Evolutionary conservation across 2,888 invertebrate species (phyloP).

Genomic region (Ethmia dodecea): DNA sequence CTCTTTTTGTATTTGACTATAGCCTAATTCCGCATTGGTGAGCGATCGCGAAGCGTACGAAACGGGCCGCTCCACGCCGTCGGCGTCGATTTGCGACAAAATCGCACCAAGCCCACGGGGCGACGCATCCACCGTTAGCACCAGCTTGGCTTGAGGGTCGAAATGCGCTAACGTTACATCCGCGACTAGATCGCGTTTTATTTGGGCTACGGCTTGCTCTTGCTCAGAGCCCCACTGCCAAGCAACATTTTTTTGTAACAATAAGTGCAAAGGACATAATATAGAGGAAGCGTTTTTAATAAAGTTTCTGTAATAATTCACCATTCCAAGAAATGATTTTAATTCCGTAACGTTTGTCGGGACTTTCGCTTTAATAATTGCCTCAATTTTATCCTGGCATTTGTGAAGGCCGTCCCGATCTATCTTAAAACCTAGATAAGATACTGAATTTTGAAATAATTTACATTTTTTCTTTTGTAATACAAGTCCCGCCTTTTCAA

Average conservation of each 20-base stretch:
- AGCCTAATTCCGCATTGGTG: not conserved
- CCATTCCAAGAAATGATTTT: constrained; percentile 11
- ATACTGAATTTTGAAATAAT: constrained; percentile 8
- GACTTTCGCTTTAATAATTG: constrained; percentile 6
- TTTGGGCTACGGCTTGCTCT: constrained; percentile 2
- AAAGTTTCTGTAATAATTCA: constrained; percentile 13
- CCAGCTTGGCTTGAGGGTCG: constrained; percentile 1
- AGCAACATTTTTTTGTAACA: constrained; percentile 6
- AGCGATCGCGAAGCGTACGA: constrained; percentile 1
- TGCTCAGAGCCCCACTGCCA: constrained; percentile 4
- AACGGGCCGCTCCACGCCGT: constrained; percentile 7
- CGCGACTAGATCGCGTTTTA: constrained; percentile 5
- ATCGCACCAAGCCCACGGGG: constrained; percentile 1
- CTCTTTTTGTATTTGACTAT: constrained; percentile 9
- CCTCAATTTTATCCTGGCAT: constrained; percentile 6
- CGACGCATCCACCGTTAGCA: constrained; percentile 9
- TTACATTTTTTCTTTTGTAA: constrained; percentile 10
- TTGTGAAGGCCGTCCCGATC: constrained; percentile 11
- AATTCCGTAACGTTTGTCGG: constrained; percentile 11
- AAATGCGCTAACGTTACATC: constrained; percentile 4
- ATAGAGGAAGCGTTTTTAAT: constrained; percentile 7
- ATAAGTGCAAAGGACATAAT: constrained; percentile 5
- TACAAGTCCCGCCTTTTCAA: constrained; percentile 7
- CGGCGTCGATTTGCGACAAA: constrained; percentile 1
- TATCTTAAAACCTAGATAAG: constrained; percentile 12